Percentiles rank a stretch among this genome's conserved stretches.
phyloP scores from a whole-genome alignment of 2,113 vertebrate species.

The Eurypyga helias region DNA sequence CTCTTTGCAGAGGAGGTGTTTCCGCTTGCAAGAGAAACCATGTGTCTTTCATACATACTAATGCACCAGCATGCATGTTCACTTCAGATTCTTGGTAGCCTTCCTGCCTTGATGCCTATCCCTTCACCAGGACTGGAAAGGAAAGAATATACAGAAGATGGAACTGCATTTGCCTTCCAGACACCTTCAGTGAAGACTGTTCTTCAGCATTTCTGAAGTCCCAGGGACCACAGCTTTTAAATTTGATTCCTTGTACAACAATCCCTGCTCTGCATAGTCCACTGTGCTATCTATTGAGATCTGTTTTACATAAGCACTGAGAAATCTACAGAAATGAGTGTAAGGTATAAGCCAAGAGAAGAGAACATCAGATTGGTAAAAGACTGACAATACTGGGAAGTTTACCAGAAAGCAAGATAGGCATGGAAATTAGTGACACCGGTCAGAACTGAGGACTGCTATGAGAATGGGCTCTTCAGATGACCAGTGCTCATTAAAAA shows the following conservation, averaged over 20 bases:
- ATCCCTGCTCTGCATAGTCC: background rate
- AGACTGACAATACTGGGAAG: background rate
- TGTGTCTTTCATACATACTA: conserved; percentile 31
- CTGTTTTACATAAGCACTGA: background rate
- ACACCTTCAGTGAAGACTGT: rapidly evolving
- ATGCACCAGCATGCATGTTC: background rate
- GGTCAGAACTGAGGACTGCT: background rate
- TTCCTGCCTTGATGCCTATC: background rate
- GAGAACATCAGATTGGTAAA: background rate
- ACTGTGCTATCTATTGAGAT: background rate
- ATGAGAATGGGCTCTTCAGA: background rate
- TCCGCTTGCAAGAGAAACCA: background rate
- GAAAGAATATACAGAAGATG: background rate
- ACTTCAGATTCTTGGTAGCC: background rate
- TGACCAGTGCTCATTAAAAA: background rate
- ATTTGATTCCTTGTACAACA: background rate
- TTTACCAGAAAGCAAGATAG: background rate
- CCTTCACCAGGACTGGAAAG: background rate
- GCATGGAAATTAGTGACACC: background rate
- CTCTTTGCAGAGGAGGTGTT: conserved; percentile 11
- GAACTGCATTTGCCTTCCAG: background rate
- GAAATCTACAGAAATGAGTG: background rate
- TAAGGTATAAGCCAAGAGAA: background rate
- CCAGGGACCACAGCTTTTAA: background rate
- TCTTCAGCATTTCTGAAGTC: background rate